Conservation (phyloP, 2,113 vertebrate species). For the Oryzias melastigma region DNA sequence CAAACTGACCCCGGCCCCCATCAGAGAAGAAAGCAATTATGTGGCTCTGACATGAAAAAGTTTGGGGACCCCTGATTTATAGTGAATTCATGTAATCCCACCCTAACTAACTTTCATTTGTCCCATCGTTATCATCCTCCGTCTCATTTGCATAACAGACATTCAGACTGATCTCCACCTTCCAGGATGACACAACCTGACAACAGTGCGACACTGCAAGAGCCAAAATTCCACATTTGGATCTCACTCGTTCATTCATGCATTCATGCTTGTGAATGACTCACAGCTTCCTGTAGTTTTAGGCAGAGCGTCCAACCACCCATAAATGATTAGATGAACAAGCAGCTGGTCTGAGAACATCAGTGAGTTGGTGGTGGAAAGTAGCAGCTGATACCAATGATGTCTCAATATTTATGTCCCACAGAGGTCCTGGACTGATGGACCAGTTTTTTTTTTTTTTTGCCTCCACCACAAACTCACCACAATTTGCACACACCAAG, state of each 20-base stretch:
- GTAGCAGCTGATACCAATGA: neutral
- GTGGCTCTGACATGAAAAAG: too few species aligned
- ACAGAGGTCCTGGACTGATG: too few species aligned
- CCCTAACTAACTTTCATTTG: too few species aligned
- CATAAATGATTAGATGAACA: conserved; percentile 5
- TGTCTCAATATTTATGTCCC: neutral
- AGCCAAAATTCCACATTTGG: conserved; percentile 4
- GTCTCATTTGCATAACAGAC: too few species aligned
- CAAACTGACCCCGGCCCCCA: too few species aligned
- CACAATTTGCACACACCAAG: too few species aligned
- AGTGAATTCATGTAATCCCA: too few species aligned
- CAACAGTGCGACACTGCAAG: neutral
- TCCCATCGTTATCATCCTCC: too few species aligned
- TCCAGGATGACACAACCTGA: conserved; percentile 14
- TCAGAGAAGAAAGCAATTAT: too few species aligned
- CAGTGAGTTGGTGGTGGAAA: neutral
- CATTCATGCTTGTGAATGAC: conserved; percentile 29
- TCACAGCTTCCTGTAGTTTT: conserved; percentile 28
- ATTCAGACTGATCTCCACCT: neutral
- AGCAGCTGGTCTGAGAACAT: neutral
- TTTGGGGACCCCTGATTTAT: too few species aligned
- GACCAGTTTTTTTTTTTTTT: too few species aligned
- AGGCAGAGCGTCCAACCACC: conserved; percentile 1
- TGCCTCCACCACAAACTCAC: too few species aligned
- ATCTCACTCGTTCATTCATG: neutral